phyloP scores from a whole-genome alignment of 2,797 vertebrate species.

The Peromyscus attwateri region DNA sequence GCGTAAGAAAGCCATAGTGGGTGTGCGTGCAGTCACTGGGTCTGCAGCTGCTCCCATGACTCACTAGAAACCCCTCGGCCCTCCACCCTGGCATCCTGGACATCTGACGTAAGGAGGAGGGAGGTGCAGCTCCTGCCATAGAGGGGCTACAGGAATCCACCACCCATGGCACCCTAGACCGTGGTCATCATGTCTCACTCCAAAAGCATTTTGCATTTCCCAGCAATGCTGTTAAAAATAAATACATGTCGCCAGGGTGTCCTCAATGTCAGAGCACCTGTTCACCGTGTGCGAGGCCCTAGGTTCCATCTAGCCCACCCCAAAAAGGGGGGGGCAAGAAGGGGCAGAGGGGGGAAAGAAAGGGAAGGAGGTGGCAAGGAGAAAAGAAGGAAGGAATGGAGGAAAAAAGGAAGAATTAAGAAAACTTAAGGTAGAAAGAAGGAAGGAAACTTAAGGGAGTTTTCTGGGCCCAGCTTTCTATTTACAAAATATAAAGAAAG shows the following conservation, averaged over 20 bases:
- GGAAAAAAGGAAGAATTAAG: not conserved
- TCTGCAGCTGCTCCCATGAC: slow-evolving; percentile 35
- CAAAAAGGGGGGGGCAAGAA: no score
- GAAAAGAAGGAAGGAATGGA: no score
- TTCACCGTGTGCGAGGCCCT: accelerated
- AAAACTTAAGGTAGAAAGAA: not conserved
- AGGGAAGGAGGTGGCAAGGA: not conserved
- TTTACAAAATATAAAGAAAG: slow-evolving; percentile 44
- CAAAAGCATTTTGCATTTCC: not conserved
- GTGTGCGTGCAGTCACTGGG: accelerated
- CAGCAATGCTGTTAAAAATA: not conserved
- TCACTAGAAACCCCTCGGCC: slow-evolving; percentile 63
- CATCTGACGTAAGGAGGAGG: no score
- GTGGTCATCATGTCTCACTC: no score
- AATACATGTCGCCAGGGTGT: not conserved
- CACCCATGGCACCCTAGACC: not conserved
- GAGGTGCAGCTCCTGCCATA: no score
- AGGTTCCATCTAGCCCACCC: not conserved
- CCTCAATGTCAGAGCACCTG: not conserved
- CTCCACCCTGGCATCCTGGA: not conserved
- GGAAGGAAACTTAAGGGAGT: not conserved
- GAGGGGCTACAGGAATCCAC: not conserved
- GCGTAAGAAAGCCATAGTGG: not conserved
- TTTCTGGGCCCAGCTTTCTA: not conserved
- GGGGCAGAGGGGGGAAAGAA: no score